Percentiles rank a stretch among this genome's conserved stretches.
These are phyloP conservation scores for Paedocypris sp. DNA, from an alignment of 2,113 vertebrate genomes.

Conservation along the genomic window DNA sequence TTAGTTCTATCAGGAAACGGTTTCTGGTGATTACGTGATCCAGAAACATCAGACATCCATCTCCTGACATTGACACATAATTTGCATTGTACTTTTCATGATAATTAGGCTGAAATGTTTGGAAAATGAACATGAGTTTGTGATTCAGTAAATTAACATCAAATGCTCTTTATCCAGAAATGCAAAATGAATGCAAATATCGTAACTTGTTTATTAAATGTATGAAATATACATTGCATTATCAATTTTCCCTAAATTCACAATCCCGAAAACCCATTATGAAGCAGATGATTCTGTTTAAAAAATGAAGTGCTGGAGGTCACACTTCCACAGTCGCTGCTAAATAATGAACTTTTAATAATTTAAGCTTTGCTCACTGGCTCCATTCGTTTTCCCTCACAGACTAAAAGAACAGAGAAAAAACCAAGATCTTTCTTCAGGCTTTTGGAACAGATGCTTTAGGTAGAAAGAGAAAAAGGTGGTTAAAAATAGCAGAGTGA, in stretches of 20 bases:
- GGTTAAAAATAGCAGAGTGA: background rate
- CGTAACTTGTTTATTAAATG: too few species aligned
- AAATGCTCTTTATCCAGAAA: too few species aligned
- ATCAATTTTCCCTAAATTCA: background rate
- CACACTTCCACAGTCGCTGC: conserved; percentile 18
- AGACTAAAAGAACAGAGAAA: background rate
- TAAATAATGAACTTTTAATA: conserved; percentile 51
- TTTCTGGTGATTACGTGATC: too few species aligned
- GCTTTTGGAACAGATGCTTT: background rate
- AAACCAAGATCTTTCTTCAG: background rate
- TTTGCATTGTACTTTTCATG: too few species aligned
- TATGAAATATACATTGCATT: background rate
- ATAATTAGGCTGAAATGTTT: too few species aligned
- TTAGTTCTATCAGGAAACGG: too few species aligned
- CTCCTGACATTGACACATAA: too few species aligned
- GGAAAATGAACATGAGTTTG: too few species aligned
- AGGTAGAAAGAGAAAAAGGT: background rate
- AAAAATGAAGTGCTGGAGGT: conserved; percentile 27
- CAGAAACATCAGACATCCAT: too few species aligned
- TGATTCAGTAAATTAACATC: too few species aligned
- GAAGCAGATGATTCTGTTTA: conserved; percentile 2
- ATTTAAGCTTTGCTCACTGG: conserved; percentile 34
- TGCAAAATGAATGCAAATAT: too few species aligned
- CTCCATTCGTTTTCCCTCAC: conserved; percentile 25
- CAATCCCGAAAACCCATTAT: background rate